Evolutionary conservation across 2,797 vertebrate genomes (phyloP), one percentile per base, ranked within the genome.

Genomic region (Otus scops): DNA sequence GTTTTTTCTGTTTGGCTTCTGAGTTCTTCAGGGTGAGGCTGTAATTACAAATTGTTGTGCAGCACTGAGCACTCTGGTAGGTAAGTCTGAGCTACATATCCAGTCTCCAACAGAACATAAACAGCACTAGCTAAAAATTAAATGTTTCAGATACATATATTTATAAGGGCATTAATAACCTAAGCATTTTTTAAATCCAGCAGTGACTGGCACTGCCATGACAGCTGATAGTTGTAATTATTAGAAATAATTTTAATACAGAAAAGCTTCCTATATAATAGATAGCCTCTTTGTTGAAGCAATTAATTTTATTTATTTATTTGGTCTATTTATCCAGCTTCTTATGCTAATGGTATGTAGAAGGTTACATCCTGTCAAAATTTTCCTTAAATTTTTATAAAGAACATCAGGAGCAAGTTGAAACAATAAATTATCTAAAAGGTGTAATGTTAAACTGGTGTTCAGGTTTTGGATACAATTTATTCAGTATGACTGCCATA

Each of bases 391-490:
- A 57, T 47, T 83, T 96, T 96, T 69, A 94, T 65, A 50, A 85
- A 89, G 85, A 93, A 85, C 85, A 86, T 75, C 89, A 61, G 57
- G 71, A 93, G 69, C 60, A 61, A 91, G 92, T 11, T 79, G 57
- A 91, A 88, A 83, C 32, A 75, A 94, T 88, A 61, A 91, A 97
- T 93, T 95, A 93, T 92, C 86, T 69, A 93, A 41, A 63, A 86
- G 67, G 61, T 79, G 51, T 90, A 91, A 95, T 90, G 81, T 90
- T 84, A 92, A 93, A 95, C 39, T 76, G 54, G 24, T 92, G 88
- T 79, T 82, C 67, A 45, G 56, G 63, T 10, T 86, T 91, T 68
- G 54, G 50, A 61, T 70, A 36, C 45, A 54, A 59, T 86, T 94
- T 78, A 93, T 93, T 96, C 59, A 63, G 82, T 61, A n/a, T 60